Percentiles rank a stretch among this genome's conserved stretches.
phyloP scores from a whole-genome alignment of 2,888 invertebrate species.

The Syritta pipiens region DNA sequence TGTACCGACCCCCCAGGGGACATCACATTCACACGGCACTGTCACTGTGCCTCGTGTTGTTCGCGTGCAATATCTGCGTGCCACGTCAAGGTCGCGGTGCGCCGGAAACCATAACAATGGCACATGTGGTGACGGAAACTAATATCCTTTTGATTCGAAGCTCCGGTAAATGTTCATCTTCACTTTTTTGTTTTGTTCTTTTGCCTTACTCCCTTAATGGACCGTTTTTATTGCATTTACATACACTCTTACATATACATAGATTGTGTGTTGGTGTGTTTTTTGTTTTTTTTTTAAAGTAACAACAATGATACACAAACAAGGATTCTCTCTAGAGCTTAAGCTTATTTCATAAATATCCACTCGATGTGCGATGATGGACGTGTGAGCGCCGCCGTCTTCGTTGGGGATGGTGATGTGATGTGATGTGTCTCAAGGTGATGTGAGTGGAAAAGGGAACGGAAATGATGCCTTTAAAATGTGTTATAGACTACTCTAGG shows the following conservation, averaged over 20 bases:
- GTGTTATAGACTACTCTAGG: conserved; percentile 54
- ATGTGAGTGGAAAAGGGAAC: neutral
- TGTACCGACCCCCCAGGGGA: conserved; percentile 33
- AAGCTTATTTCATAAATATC: conserved; percentile 56
- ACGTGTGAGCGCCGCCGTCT: neutral
- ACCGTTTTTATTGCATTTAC: conserved; percentile 41
- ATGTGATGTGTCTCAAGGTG: conserved; percentile 7
- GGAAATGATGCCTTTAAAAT: conserved; percentile 18
- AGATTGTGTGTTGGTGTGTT: neutral
- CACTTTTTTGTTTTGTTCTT: too few relatives aligned
- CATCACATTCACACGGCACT: conserved; percentile 43
- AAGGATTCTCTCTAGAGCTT: conserved; percentile 35
- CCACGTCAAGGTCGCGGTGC: conserved; percentile 51
- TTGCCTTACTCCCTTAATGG: conserved; percentile 21
- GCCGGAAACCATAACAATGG: conserved; percentile 67
- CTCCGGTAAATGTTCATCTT: conserved; percentile 54
- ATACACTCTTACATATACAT: conserved; percentile 1
- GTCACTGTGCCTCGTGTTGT: conserved; percentile 41
- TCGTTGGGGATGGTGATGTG: neutral
- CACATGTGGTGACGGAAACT: conserved; percentile 67
- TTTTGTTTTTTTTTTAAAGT: conserved; percentile 28
- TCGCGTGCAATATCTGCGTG: conserved; percentile 56
- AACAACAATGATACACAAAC: conserved; percentile 53
- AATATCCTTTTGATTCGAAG: conserved; percentile 64
- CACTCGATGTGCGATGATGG: conserved; percentile 49